Conservation (phyloP, 2,888 invertebrate species). For the Diarsia dahlii region DNA sequence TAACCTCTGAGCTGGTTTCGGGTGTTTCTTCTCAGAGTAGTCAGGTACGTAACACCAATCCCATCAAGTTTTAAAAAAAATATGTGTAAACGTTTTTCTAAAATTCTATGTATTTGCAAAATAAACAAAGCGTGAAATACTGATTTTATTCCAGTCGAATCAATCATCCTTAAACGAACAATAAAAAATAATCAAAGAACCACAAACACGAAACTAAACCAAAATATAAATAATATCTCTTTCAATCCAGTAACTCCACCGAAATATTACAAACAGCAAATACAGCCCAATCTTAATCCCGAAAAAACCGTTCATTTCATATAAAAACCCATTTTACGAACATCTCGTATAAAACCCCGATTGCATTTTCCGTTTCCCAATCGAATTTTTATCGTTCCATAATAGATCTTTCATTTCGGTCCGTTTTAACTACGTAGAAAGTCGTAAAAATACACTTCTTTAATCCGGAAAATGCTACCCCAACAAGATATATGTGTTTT, state of each 20-base stretch:
- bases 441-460: conserved; percentile 64
- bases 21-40: no score
- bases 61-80: no score
- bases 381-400: conserved; percentile 68
- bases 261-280: conserved; percentile 1
- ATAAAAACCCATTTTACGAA: conserved; percentile 61
- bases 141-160: neutral
- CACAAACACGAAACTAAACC: neutral
- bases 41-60: no score
- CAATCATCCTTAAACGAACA: neutral
- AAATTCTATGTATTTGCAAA: no score
- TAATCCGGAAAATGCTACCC: conserved; percentile 56
- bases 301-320: conserved; percentile 46
- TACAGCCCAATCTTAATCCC: conserved; percentile 7
- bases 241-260: neutral
- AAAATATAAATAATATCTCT: neutral
- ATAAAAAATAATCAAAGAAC: neutral
- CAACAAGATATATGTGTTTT: conserved; percentile 58
- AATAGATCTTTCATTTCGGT: conserved; percentile 67
- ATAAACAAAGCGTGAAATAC: neutral
- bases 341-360: conserved; percentile 64
- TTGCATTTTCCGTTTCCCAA: conserved; percentile 65
- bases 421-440: conserved; percentile 61
- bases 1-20: no score
- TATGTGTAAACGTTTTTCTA: no score